These are phyloP conservation scores for Aramus guarauna DNA, from an alignment of 2,113 vertebrate genomes.

Conservation along the genomic window DNA sequence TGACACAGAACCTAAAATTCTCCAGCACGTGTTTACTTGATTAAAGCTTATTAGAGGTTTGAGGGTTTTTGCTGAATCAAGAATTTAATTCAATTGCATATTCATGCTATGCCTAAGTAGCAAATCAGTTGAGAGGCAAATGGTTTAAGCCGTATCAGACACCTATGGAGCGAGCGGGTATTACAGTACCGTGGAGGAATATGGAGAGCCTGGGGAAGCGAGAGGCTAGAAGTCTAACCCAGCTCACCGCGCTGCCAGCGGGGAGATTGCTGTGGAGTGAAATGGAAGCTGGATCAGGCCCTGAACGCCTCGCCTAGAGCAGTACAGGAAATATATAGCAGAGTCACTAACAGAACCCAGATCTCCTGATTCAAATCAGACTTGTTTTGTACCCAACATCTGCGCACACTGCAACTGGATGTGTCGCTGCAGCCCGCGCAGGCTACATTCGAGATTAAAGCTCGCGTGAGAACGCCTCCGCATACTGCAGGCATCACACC, in stretches of 20 bases:
- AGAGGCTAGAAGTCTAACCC: not conserved
- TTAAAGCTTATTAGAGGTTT: not conserved
- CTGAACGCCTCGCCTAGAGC: slow-evolving; percentile 1
- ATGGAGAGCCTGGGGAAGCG: not conserved
- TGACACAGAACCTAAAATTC: not conserved
- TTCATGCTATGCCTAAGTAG: not conserved
- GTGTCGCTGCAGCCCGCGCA: not conserved
- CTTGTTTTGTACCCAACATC: slow-evolving; percentile 20
- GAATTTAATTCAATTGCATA: slow-evolving; percentile 6
- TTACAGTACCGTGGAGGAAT: not conserved
- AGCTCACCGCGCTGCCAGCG: not conserved
- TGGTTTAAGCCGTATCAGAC: not conserved
- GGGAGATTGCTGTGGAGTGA: not conserved
- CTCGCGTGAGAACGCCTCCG: rapidly evolving
- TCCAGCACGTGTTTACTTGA: not conserved
- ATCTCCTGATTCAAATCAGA: slow-evolving; percentile 29
- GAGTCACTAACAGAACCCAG: slow-evolving; percentile 47
- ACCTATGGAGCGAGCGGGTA: not conserved
- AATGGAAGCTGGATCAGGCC: not conserved
- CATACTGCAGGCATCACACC: not conserved
- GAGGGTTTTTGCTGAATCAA: not conserved
- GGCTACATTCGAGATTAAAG: not conserved
- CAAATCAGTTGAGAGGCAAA: not conserved
- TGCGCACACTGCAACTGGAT: not conserved
- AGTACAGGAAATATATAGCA: slow-evolving; percentile 17